Evolutionary conservation across 1,140 invertebrate genomes (phyloP), one percentile per base, ranked within the genome.

Genomic region (Drosophila watanabei): DNA sequence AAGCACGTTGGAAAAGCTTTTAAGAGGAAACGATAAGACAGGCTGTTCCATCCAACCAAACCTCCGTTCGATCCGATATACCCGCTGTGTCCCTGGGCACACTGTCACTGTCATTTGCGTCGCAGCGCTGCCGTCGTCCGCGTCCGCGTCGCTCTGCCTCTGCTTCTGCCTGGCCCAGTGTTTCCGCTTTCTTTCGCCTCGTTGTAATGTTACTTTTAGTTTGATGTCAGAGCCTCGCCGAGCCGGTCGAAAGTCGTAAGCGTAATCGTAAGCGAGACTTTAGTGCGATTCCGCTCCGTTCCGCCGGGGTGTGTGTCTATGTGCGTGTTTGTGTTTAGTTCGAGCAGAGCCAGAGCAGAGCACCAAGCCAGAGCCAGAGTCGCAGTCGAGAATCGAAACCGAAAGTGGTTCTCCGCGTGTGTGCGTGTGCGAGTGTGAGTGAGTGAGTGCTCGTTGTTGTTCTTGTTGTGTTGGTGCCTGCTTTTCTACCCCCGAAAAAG

Each of bases 131-230:
- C 52, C 76, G 68, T 43, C 43, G 78, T 62, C 63, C 60, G 65
- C 82, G 80, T 70, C 82, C 71, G 72, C 71, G 75, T 88, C 80
- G 77, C 61, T 49, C 43, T 56, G 76, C 45, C 45, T 46, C 75
- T 72, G 49, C 28, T 11, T 52, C 28, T 86, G 83, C 82, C 82
- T 90, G 86, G 75, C 87, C 87, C 86, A 90, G 86, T 90, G 86
- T 90, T 89, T 89, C 86, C 85, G 85, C 86, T 89, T 89, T 89
- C 87, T 90, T 90, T 90, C 79, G 68, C 64, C 68, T 71, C 68
- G 85, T 84, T 85, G 86, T 91, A 90, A 90, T 90, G 86, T 90
- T 90, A 90, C 87, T 86, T 90, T 90, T 90, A 90, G 86, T 90
- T 90, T 85, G 82, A 80, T 86, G 76, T 82, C 79, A 82, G 87